Evolutionary conservation across 2,113 vertebrate genomes (phyloP).

Genomic region (Chlorodrepanis virens): DNA sequence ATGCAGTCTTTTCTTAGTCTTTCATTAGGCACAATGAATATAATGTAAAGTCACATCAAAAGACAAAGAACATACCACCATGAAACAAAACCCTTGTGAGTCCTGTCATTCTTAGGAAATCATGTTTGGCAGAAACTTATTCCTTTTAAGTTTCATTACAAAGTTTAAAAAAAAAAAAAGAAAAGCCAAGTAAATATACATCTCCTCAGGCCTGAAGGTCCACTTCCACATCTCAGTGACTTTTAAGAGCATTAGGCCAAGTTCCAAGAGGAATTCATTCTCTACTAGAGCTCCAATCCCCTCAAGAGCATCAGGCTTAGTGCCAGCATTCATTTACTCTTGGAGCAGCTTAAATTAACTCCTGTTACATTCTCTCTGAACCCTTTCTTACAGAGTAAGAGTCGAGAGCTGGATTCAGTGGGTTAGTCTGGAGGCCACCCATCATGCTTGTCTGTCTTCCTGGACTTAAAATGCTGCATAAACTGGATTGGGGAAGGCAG

Average conservation of each 20-base stretch:
- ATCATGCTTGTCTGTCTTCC: background rate
- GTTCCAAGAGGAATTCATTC: constrained; percentile 22
- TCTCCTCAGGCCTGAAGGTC: background rate
- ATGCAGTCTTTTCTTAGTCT: background rate
- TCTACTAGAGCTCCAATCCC: constrained; percentile 4
- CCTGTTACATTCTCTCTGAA: constrained; percentile 3
- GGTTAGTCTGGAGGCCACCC: background rate
- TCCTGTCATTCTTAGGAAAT: background rate
- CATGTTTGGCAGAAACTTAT: background rate
- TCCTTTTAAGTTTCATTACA: background rate
- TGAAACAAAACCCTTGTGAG: background rate
- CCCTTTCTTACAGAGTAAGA: background rate
- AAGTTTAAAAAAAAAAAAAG: background rate
- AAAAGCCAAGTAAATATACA: background rate
- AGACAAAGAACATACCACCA: background rate
- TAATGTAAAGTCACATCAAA: background rate
- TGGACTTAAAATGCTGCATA: background rate
- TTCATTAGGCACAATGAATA: background rate
- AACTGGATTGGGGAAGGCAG: background rate
- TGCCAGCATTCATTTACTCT: constrained; percentile 30
- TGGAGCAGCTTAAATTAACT: constrained; percentile 41
- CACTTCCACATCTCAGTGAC: background rate
- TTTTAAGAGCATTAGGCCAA: background rate
- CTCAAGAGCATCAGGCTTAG: constrained; percentile 47
- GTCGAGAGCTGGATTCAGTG: background rate